Base-by-base conservation (phyloP, 2,797 vertebrate species). In the Etheostoma nigrum region DNA sequence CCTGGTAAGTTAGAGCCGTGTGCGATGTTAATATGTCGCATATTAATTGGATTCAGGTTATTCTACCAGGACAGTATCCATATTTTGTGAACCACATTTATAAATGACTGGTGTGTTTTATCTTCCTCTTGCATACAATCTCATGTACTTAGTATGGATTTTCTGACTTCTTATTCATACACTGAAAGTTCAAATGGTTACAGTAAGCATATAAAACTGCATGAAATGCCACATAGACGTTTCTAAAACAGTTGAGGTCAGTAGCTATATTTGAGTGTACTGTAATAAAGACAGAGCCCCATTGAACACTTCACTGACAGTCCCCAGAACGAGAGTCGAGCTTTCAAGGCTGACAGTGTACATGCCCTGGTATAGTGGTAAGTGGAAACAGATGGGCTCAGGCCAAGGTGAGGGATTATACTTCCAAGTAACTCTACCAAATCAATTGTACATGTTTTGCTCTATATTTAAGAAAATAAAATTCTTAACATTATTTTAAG, bases 381-480 rank as follows among this genome's bases (percentile, higher is more conserved):
- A 95, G 86, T 95, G 89, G 93, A 96, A 95, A 93, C 95, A 95
- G 90, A 94, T 95, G 94, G 91, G 86, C 87, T 85, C 42, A 63
- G 81, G 88, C 82, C 90, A 91, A 91, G 88, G 91, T 93, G 86
- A 92, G 79, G 91, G 87, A 89, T 91, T 93, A 93, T 57, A 76
- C 82, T 83, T 81, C 82, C 79, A 85, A 87, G 82, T 78, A 82
- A 84, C 78, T 81, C 83, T 44, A 72, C 69, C 85, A 73, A 83
- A 78, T 89, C 76, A 84, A 30, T 61, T 74, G 75, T 79, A 68
- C 76, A 86, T 85, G 68, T 73, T 88, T 83, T 65, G 15, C 27
- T 60, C 25, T 40, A 48, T 75, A 57, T 84, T 74, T 59, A 61
- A 61, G 2, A 40, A 72, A 72, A 78, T 30, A 25, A 33, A 76